Evolutionary conservation across 1,140 invertebrate genomes (phyloP).

Genomic region (Ylistrum balloti): DNA sequence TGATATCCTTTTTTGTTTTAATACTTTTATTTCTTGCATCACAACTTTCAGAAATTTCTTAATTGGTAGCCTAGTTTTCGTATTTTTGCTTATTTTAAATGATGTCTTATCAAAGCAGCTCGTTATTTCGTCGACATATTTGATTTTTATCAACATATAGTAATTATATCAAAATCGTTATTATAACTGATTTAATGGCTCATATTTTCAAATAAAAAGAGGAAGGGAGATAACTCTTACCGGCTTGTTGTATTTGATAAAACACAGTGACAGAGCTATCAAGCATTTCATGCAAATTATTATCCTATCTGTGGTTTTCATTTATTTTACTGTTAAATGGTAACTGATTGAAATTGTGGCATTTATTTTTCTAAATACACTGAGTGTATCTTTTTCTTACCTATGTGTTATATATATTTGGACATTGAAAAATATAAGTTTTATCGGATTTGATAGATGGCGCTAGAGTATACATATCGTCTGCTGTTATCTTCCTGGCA

Average conservation of each 20-base stretch:
- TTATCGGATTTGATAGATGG: constrained; percentile 43
- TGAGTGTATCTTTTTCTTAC: neutral
- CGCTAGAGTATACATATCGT: constrained; percentile 16
- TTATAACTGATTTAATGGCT: too few relatives aligned
- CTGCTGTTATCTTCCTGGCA: constrained; percentile 25
- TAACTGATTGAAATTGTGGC: neutral
- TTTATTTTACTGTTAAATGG: neutral
- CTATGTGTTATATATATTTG: neutral
- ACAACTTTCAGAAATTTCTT: too few relatives aligned
- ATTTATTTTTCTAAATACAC: neutral
- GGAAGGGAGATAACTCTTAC: neutral
- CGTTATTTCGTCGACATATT: too few relatives aligned
- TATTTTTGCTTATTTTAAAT: too few relatives aligned
- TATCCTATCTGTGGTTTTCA: neutral
- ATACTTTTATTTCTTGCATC: too few relatives aligned
- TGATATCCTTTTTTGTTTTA: too few relatives aligned
- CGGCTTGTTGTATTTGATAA: neutral
- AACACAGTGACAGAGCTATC: neutral
- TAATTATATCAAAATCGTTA: too few relatives aligned
- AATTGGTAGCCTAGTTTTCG: too few relatives aligned
- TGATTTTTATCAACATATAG: too few relatives aligned
- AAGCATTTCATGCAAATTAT: neutral
- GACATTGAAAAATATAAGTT: neutral
- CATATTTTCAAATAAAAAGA: neutral
- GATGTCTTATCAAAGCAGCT: too few relatives aligned